phyloP scores from a whole-genome alignment of 2,888 invertebrate species.

The Ophion obscuratus region DNA sequence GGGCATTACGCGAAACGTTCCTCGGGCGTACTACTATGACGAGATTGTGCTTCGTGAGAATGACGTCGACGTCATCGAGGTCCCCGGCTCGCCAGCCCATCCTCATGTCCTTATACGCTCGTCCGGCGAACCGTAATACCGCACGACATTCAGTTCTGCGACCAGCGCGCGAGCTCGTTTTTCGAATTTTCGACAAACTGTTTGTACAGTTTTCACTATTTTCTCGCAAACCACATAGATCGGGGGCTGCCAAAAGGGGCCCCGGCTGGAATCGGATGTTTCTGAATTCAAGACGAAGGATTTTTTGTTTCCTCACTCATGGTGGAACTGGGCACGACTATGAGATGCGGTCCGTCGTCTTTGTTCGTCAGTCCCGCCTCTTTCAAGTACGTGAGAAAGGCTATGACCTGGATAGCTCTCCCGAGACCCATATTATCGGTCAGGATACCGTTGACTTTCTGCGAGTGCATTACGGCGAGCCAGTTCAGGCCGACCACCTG shows the following conservation, averaged over 20 bases:
- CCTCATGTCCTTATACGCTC: slow-evolving; percentile 91
- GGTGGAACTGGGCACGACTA: no score
- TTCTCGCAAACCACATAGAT: no score
- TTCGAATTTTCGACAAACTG: slow-evolving; percentile 91
- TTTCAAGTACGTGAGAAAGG: slow-evolving; percentile 91
- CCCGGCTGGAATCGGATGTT: neutral
- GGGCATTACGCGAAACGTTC: slow-evolving; percentile 76
- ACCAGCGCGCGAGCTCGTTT: slow-evolving; percentile 91
- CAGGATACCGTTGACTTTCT: slow-evolving; percentile 96
- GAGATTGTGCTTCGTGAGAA: slow-evolving; percentile 95
- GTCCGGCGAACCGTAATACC: slow-evolving; percentile 95
- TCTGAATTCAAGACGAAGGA: slow-evolving; percentile 88
- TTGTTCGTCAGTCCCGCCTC: no score
- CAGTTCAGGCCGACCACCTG: no score
- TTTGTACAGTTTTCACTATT: neutral
- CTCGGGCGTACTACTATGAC: slow-evolving; percentile 92
- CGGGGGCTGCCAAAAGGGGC: neutral
- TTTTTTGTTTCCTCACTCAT: no score
- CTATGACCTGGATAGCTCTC: slow-evolving; percentile 97
- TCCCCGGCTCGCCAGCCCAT: slow-evolving; percentile 90
- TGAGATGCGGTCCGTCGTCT: no score
- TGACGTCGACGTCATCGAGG: slow-evolving; percentile 91
- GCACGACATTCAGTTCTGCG: slow-evolving; percentile 91
- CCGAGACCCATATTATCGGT: slow-evolving; percentile 99
- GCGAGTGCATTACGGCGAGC: slow-evolving; percentile 80